Percentiles rank a stretch among this genome's conserved stretches.
Conservation (phyloP, 1,140 invertebrate species). For the Pteromalus puparum region DNA sequence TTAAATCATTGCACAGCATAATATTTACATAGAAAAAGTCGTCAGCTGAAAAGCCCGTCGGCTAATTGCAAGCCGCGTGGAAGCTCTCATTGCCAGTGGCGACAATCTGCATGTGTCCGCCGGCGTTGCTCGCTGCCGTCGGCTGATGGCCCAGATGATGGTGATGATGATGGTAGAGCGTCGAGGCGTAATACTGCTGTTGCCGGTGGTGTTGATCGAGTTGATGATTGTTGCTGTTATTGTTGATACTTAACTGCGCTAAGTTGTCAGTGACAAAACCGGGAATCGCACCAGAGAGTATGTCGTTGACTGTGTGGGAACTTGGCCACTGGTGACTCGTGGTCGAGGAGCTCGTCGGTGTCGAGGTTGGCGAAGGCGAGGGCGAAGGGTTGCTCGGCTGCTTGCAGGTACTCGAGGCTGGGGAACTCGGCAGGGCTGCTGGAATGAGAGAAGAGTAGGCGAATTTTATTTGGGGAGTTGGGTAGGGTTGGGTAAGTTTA, state of each 20-base stretch:
- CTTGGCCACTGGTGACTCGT: slow-evolving; percentile 74
- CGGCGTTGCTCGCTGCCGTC: slow-evolving; percentile 35
- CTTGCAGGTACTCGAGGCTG: slow-evolving; percentile 52
- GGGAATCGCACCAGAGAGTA: slow-evolving; percentile 74
- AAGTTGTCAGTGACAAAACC: slow-evolving; percentile 56
- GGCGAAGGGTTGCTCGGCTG: slow-evolving; percentile 58
- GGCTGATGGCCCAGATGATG: slow-evolving; percentile 64
- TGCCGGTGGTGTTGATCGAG: slow-evolving; percentile 61
- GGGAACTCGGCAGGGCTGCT: slow-evolving; percentile 59
- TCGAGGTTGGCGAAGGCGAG: slow-evolving; percentile 61
- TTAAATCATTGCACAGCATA: background rate
- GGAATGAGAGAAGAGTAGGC: slow-evolving; percentile 43
- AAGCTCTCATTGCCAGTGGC: slow-evolving; percentile 46
- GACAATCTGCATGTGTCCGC: slow-evolving; percentile 45
- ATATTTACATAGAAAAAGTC: background rate
- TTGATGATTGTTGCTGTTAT: slow-evolving; percentile 47
- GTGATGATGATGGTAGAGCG: slow-evolving; percentile 72
- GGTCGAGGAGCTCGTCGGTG: slow-evolving; percentile 53
- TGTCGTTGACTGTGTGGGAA: slow-evolving; percentile 84
- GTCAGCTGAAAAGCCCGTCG: background rate
- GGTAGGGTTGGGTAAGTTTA: too few relatives aligned
- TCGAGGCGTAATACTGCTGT: slow-evolving; percentile 74
- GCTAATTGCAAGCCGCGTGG: slow-evolving; percentile 41
- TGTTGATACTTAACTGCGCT: slow-evolving; percentile 59
- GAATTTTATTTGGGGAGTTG: background rate